phyloP scores from a whole-genome alignment of 2,888 invertebrate genomes.

The Unio delphinus region DNA sequence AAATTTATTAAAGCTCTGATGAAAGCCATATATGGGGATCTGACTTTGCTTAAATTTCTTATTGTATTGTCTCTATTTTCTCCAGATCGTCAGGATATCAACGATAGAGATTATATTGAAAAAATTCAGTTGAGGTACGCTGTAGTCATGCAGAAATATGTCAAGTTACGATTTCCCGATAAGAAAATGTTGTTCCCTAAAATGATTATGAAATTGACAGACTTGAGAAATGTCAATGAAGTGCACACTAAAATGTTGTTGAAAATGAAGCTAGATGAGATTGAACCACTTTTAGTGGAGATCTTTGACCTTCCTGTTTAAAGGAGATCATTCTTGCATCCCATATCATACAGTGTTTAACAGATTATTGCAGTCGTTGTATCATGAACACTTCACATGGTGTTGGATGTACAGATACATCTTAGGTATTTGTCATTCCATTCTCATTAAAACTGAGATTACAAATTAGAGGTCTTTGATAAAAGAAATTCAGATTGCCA shows the following conservation, averaged over 20 bases:
- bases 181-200: slow-evolving; percentile 60
- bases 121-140: slow-evolving; percentile 64
- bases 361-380: too few species aligned
- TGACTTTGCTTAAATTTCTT: slow-evolving; percentile 60
- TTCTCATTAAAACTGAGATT: too few species aligned
- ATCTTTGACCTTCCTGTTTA: slow-evolving; percentile 84
- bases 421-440: too few species aligned
- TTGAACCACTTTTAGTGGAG: slow-evolving; percentile 93
- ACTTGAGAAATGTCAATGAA: slow-evolving; percentile 89
- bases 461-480: too few species aligned
- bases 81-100: slow-evolving; percentile 55
- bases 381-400: too few species aligned
- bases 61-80: slow-evolving; percentile 64
- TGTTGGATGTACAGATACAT: too few species aligned
- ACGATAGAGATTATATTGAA: slow-evolving; percentile 40
- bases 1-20: slow-evolving; percentile 63
- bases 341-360: too few species aligned
- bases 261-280: slow-evolving; percentile 90
- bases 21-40: slow-evolving; percentile 57
- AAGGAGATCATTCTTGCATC: neutral
- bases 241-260: slow-evolving; percentile 92
- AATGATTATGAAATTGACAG: slow-evolving; percentile 89
- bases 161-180: slow-evolving; percentile 49
- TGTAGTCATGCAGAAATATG: slow-evolving; percentile 53
- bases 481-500: too few species aligned